These are phyloP conservation scores for Sebastes taczanowskii DNA, from an alignment of 2,797 vertebrate genomes.

Conservation along the genomic window DNA sequence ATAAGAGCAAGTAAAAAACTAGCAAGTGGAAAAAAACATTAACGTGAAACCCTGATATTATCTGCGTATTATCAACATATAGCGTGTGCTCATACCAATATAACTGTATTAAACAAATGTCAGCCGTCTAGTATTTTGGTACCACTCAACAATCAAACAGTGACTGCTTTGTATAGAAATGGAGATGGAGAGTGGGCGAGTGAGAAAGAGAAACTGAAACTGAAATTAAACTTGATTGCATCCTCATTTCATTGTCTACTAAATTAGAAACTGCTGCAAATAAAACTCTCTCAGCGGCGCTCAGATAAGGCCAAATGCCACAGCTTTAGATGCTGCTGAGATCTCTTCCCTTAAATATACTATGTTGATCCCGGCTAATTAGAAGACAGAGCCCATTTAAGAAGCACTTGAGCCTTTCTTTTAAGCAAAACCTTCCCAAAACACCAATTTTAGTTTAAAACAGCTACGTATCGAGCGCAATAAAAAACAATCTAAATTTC, in stretches of 20 bases:
- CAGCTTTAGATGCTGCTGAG: conserved; percentile 10
- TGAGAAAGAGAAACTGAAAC: conserved; percentile 4
- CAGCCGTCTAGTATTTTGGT: background rate
- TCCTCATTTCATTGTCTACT: conserved; percentile 14
- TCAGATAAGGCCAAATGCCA: conserved; percentile 8
- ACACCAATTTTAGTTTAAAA: conserved; percentile 5
- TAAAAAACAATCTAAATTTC: background rate
- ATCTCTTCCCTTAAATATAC: background rate
- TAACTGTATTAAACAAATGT: background rate
- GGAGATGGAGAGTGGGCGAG: background rate
- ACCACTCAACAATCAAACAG: background rate
- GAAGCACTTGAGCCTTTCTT: background rate
- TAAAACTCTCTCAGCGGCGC: background rate
- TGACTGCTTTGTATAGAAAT: conserved; percentile 1
- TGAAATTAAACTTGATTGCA: conserved; percentile 7
- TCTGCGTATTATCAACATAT: background rate
- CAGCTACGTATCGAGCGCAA: background rate
- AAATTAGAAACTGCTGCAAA: conserved; percentile 12
- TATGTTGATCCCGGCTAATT: conserved; percentile 7
- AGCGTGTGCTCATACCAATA: background rate
- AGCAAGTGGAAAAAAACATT: too few species aligned
- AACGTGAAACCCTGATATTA: too few species aligned
- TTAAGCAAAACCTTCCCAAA: conserved; percentile 11
- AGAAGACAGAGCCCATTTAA: conserved; percentile 6
- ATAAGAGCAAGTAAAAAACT: too few species aligned